A percentile compares a stretch with the other conserved stretches of the same genome.
Conservation (phyloP, 2,888 invertebrate species). For the Drosophila pullipes region DNA sequence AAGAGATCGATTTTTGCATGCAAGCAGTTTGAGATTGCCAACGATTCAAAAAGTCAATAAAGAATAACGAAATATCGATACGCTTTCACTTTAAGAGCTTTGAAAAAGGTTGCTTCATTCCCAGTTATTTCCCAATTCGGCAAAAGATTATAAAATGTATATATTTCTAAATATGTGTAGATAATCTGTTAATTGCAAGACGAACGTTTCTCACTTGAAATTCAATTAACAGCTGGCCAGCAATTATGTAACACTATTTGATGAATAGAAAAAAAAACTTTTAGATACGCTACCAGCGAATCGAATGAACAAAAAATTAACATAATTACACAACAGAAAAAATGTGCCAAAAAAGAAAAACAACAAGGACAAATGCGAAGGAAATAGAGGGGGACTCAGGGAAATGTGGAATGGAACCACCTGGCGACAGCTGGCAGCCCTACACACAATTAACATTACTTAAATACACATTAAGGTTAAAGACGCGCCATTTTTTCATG, state of each 20-base stretch:
- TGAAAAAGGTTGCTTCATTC: not conserved
- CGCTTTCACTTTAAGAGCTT: not conserved
- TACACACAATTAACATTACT: constrained; percentile 81
- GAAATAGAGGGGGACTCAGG: not conserved
- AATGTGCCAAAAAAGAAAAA: constrained; percentile 55
- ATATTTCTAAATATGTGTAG: not conserved
- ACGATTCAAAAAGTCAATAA: constrained; percentile 5
- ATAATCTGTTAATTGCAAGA: constrained; percentile 39
- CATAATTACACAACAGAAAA: constrained; percentile 52
- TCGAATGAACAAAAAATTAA: constrained; percentile 36
- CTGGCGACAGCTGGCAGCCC: constrained; percentile 63
- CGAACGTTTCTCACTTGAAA: constrained; percentile 49
- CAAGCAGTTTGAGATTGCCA: constrained; percentile 1
- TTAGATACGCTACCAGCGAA: constrained; percentile 61
- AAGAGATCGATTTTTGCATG: constrained; percentile 42
- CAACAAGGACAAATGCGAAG: constrained; percentile 23
- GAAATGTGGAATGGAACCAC: constrained; percentile 26
- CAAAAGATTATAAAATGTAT: not conserved
- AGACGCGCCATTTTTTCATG: constrained; percentile 76
- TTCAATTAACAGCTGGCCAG: constrained; percentile 66
- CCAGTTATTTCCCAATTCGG: not conserved
- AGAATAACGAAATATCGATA: not conserved
- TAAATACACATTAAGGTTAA: constrained; percentile 83
- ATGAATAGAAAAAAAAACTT: constrained; percentile 26
- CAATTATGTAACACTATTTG: constrained; percentile 56